Percentiles rank a stretch among this genome's conserved stretches.
phyloP scores from a whole-genome alignment of 2,797 vertebrate genomes.

The Halcyon smyrnensis region DNA sequence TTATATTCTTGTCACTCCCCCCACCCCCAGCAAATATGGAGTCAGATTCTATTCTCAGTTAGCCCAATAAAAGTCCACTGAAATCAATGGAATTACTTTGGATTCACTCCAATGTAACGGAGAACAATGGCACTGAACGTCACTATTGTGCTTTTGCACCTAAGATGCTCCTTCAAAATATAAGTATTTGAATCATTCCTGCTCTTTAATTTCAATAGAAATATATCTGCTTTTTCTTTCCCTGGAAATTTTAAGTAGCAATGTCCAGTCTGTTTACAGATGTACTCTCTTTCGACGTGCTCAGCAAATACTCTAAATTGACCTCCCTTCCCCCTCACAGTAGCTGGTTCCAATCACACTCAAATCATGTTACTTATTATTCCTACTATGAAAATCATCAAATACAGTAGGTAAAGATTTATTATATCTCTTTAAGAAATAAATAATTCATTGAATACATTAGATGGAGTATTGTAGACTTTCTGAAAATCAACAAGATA shows the following conservation, averaged over 20 bases:
- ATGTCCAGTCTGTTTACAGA: background rate
- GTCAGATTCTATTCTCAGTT: constrained; percentile 50
- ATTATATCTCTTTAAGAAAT: constrained; percentile 73
- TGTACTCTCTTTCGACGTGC: background rate
- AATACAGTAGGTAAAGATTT: constrained; percentile 73
- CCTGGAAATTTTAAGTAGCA: background rate
- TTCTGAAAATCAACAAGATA: constrained; percentile 70
- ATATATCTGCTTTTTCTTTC: background rate
- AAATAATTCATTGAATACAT: constrained; percentile 77
- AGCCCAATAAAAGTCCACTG: constrained; percentile 42
- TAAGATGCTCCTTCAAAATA: constrained; percentile 18
- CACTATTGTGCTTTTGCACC: constrained; percentile 23
- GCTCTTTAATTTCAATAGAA: background rate
- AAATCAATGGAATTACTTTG: constrained; percentile 53
- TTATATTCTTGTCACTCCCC: constrained; percentile 38
- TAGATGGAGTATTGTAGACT: constrained; percentile 68
- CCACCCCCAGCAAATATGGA: background rate
- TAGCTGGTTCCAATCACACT: constrained; percentile 61
- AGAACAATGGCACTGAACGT: constrained; percentile 26
- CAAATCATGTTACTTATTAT: constrained; percentile 73
- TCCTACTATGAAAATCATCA: constrained; percentile 75
- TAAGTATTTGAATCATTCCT: background rate
- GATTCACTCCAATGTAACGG: background rate
- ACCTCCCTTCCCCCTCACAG: constrained; percentile 22
- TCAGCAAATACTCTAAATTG: constrained; percentile 53